These are phyloP conservation scores for Pelusios castaneus DNA, from an alignment of 2,113 vertebrate genomes.

Conservation along the genomic window DNA sequence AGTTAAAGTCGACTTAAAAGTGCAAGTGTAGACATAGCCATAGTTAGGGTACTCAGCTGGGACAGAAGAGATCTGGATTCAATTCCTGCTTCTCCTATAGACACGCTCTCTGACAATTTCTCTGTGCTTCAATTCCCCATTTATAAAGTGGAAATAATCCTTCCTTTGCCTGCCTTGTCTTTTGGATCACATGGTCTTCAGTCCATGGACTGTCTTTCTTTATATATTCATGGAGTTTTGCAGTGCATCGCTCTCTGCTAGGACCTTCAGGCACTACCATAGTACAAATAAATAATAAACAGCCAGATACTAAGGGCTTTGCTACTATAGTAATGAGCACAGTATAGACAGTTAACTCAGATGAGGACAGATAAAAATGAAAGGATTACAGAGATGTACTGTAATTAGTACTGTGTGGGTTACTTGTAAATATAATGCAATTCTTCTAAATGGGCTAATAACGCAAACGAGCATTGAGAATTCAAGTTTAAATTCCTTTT, in stretches of 20 bases:
- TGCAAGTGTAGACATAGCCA: too few species aligned
- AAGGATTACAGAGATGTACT: neutral
- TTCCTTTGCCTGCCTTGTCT: neutral
- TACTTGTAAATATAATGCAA: neutral
- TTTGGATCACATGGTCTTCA: neutral
- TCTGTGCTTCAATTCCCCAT: neutral
- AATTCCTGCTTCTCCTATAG: neutral
- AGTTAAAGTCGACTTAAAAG: too few species aligned
- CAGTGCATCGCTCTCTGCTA: neutral
- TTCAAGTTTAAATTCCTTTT: neutral
- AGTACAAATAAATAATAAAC: too few species aligned
- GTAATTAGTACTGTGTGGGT: neutral
- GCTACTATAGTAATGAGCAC: neutral
- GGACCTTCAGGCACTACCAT: neutral
- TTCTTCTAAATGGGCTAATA: neutral
- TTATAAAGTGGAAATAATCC: neutral
- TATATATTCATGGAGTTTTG: neutral
- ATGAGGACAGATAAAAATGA: neutral
- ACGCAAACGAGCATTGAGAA: neutral
- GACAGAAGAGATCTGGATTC: neutral
- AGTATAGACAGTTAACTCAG: neutral
- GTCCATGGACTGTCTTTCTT: neutral
- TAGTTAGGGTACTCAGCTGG: neutral
- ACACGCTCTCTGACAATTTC: neutral
- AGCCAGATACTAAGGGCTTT: neutral